Evolutionary conservation across 2,113 vertebrate species (phyloP), one percentile per base, ranked within the genome.

Genomic region (Atherinomorus stipes): DNA sequence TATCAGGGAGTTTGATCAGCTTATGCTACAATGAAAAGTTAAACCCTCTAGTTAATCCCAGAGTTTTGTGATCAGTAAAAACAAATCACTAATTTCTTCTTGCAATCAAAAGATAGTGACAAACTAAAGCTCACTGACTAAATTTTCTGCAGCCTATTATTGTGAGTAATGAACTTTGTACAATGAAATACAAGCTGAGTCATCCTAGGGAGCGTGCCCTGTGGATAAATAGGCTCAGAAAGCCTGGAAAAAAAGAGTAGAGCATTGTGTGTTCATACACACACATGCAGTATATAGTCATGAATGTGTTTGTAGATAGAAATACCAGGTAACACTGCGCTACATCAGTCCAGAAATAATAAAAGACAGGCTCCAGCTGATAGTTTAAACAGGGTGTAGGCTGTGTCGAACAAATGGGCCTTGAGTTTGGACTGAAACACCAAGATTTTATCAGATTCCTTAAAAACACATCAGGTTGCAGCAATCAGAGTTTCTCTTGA

Each of bases 391-490:
- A 71, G 84, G 51, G 74, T 28, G 57, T 64, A 58, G 78, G 52
- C 69, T 69, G 57, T 23, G 21, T 50, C n/a, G 28, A 85, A 71
- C 58, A 68, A 83, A 84, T 72, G 51, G 59, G 23, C 66, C 72
- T 54, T 8, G 15, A 66, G 38, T 62, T 80, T 75, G 52, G 37
- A 73, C 21, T 42, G 26, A 73, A 87, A 58, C 18, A 59, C 38
- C 38, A 70, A 85, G 74, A 86, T 89, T 74, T 62, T 74, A 81
- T 88, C 89, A 45, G 45, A 65, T 58, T n/a, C 56, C 49, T 45
- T 69, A 53, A 76, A 66, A 85, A 63, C 77, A 50, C 18, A 45
- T 67, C 68, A 71, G 4, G 0, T 54, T 26, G 13, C 40, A 15
- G 22, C 80, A 69, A 76, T 61, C 15, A 49, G 4, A 22, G 16